Conservation (phyloP, 2,888 invertebrate genomes). For the Cantharis rufa region DNA sequence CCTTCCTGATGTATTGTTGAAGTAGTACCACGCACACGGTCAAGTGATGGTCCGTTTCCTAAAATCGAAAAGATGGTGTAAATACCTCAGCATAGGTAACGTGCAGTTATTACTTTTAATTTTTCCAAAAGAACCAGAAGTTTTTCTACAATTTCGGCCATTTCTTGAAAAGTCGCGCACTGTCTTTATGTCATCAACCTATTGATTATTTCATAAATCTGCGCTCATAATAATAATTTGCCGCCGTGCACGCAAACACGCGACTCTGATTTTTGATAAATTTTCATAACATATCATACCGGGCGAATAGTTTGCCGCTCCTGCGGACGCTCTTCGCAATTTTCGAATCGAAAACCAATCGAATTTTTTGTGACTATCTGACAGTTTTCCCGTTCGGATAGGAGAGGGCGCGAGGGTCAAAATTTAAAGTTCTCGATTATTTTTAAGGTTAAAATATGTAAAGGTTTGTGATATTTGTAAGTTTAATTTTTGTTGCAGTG, state of each 20-base stretch:
- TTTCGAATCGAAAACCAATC: neutral
- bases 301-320: neutral
- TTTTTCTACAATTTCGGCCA: conserved; percentile 36
- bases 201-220: conserved; percentile 39
- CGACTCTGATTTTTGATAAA: conserved; percentile 12
- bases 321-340: neutral
- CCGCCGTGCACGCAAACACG: conserved; percentile 34
- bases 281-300: neutral
- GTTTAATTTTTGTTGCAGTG: conserved; percentile 1
- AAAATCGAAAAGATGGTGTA: conserved; percentile 16
- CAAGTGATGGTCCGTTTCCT: conserved; percentile 41
- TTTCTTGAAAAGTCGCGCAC: conserved; percentile 28
- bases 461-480: neutral
- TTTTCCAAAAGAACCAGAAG: conserved; percentile 38
- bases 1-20: conserved; percentile 35
- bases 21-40: conserved; percentile 38
- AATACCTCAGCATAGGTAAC: neutral
- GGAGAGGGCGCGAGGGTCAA: neutral
- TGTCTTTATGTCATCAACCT: conserved; percentile 40
- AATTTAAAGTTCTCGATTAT: neutral
- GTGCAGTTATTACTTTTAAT: conserved; percentile 34
- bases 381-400: neutral
- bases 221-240: conserved; percentile 25
- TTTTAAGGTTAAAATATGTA: conserved; percentile 12
- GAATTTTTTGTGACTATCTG: neutral